phyloP scores from a whole-genome alignment of 1,140 invertebrate genomes.

The Diorhabda sublineata region DNA sequence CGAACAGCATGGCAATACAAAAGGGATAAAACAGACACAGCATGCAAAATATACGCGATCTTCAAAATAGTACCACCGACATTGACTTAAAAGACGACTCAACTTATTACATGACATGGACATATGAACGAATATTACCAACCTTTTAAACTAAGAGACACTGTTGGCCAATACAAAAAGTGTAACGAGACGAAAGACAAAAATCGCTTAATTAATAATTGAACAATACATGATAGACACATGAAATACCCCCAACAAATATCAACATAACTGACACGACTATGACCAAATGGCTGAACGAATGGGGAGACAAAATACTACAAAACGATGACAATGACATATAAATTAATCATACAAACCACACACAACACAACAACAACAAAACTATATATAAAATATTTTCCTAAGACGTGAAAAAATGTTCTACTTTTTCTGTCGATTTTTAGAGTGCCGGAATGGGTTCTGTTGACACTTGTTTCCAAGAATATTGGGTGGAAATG shows the following conservation, averaged over 20 bases:
- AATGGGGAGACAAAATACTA: not conserved
- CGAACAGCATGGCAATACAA: too few relatives aligned
- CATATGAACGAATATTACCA: not conserved
- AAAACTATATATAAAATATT: not conserved
- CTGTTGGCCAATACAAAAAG: not conserved
- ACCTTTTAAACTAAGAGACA: not conserved
- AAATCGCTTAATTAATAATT: not conserved
- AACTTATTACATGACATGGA: not conserved
- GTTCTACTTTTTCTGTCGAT: not conserved
- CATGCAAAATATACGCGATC: too few relatives aligned
- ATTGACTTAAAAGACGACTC: not conserved
- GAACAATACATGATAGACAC: not conserved
- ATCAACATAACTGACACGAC: not conserved
- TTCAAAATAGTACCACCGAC: not conserved
- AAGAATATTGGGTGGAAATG: not conserved
- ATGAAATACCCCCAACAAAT: not conserved
- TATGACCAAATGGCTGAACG: not conserved
- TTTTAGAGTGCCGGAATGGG: not conserved
- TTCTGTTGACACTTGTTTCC: not conserved
- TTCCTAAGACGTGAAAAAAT: not conserved
- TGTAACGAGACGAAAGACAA: not conserved
- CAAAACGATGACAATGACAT: not conserved
- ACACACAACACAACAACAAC: not conserved
- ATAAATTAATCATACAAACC: not conserved
- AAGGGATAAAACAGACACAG: too few relatives aligned